Base-by-base conservation (phyloP, 2,797 vertebrate species). In the Podarcis siculus region DNA sequence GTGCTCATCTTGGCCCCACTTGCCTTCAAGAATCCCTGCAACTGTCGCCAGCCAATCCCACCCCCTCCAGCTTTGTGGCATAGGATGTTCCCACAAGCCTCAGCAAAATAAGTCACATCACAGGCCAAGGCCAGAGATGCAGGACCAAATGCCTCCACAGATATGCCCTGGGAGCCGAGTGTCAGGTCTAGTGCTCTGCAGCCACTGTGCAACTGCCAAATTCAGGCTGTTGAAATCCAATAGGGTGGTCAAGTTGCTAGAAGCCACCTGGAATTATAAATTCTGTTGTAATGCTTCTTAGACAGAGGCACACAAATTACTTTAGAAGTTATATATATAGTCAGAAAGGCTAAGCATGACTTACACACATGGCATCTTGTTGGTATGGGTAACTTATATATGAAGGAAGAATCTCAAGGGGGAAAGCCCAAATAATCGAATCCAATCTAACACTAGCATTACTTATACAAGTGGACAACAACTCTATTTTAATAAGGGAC, bases 401-500 rank as follows among this genome's bases (percentile, higher is more conserved):
- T 64, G 91, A 91, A 90, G 78, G 90, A 92, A 92, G 81, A 91
- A 89, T 89, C 69, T 39, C 66, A 93, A 91, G 15, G 69, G 39
- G 79, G 82, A 72, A 91, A 93, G 87, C 89, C 92, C 86, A 89
- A 84, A 87, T 88, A 35, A 58, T 15, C 21, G n/a, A 69, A 64
- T 27, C 7, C 90, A 86, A 21, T 39, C 69, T 5, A 84, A 89
- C 39, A 49, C 25, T 30, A 27, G 25, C 27, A 17, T 37, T 85
- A 39, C 6, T 76, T 76, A 81, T 81, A 79, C 15, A 86, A 64
- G n/a, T 85, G 45, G 6, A 88, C 85, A 0, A 88, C 85, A 0
- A 2, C 55, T 61, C 85, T 86, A 90, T 88, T 91, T 80, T 1
- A 91, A 80, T 49, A 85, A 61, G 32, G 45, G 10, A 23, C 27